phyloP scores from a whole-genome alignment of 2,113 vertebrate species.

The Donacobius atricapilla region DNA sequence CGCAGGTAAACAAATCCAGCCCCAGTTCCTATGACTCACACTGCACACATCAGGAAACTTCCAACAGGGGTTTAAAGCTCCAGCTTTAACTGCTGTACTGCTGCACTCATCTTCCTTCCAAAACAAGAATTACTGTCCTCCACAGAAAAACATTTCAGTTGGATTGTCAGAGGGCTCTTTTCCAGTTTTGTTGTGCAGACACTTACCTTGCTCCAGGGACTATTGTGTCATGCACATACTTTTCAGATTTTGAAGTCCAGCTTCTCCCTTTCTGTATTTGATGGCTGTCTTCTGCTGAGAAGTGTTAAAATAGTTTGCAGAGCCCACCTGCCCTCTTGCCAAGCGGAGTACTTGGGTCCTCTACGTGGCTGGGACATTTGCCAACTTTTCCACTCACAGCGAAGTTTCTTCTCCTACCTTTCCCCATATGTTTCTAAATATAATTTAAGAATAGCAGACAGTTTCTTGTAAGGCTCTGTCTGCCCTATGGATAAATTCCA shows the following conservation, averaged over 20 bases:
- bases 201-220: neutral
- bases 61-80: neutral
- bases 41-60: neutral
- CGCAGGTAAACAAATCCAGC: neutral
- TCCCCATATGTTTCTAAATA: neutral
- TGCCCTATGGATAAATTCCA: neutral
- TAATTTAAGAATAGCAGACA: neutral
- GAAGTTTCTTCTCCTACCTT: neutral
- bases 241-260: neutral
- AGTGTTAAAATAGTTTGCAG: neutral
- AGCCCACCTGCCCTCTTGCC: conserved; percentile 11
- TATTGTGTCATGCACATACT: neutral
- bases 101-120: neutral
- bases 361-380: neutral
- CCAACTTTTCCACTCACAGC: neutral
- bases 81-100: neutral
- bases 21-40: neutral
- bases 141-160: neutral
- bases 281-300: neutral
- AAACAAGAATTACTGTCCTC: neutral
- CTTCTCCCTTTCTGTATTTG: neutral
- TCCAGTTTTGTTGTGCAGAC: neutral
- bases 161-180: neutral
- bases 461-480: neutral
- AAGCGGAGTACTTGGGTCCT: neutral